A percentile compares a stretch with the other conserved stretches of the same genome.
phyloP scores from a whole-genome alignment of 2,797 vertebrate genomes.

The Oreochromis mossambicus region DNA sequence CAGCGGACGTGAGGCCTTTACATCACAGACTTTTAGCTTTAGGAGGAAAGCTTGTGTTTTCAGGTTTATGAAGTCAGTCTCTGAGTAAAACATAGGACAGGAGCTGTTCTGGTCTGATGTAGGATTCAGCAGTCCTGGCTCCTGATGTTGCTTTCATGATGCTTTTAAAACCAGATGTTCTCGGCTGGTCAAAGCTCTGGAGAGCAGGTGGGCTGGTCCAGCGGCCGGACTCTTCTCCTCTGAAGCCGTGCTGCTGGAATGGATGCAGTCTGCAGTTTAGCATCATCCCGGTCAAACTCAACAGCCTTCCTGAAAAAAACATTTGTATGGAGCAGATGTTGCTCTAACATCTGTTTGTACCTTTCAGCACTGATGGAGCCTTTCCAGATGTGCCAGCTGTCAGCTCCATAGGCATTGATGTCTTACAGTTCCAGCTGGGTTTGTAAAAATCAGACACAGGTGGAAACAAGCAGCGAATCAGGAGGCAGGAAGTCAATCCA shows the following conservation, averaged over 20 bases:
- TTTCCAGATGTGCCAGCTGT: not conserved
- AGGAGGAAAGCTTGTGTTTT: not conserved
- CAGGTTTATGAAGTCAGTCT: not conserved
- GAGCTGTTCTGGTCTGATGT: not conserved
- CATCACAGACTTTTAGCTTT: not conserved
- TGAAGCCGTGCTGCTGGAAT: not conserved
- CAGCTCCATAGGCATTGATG: not conserved
- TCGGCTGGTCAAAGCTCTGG: not conserved
- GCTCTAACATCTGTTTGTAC: not conserved
- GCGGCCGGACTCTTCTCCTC: not conserved
- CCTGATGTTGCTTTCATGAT: not conserved
- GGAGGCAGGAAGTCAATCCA: not conserved
- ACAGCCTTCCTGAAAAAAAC: not conserved
- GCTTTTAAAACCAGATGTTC: fast-evolving
- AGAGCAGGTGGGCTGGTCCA: not conserved
- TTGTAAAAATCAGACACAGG: not conserved
- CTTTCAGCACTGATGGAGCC: not conserved
- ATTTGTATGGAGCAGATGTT: not conserved
- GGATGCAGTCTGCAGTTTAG: not conserved
- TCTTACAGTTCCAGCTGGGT: not conserved
- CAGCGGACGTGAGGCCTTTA: not conserved
- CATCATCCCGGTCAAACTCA: not conserved
- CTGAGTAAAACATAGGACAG: not conserved
- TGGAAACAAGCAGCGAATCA: not conserved
- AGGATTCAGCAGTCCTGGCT: not conserved